phyloP scores from a whole-genome alignment of 2,797 vertebrate genomes.

The Masticophis lateralis region DNA sequence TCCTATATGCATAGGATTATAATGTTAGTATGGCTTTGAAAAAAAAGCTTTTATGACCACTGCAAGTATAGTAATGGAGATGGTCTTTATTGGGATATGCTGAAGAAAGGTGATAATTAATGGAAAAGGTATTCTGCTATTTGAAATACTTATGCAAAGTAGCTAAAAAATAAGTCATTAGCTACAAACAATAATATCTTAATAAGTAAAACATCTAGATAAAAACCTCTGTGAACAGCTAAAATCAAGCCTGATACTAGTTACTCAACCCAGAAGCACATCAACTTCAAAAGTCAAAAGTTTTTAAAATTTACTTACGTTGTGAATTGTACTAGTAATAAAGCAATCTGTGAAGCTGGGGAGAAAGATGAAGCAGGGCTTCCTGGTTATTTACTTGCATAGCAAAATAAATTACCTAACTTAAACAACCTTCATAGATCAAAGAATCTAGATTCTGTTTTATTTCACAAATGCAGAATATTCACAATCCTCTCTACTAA shows the following conservation, averaged over 20 bases:
- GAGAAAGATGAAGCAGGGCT: background rate
- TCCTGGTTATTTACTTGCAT: background rate
- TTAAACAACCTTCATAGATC: background rate
- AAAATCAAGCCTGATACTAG: background rate
- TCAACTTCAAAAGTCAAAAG: background rate
- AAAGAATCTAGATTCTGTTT: conserved; percentile 1
- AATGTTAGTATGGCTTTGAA: no score
- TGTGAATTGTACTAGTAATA: background rate
- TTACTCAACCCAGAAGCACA: background rate
- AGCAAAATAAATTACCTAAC: background rate
- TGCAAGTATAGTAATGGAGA: background rate
- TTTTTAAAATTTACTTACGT: background rate
- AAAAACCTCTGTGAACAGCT: background rate
- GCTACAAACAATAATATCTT: background rate
- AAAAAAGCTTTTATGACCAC: background rate
- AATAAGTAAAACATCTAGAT: background rate
- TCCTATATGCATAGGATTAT: no score
- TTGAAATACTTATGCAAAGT: background rate
- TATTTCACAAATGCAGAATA: background rate
- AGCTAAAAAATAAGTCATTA: background rate
- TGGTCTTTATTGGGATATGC: background rate
- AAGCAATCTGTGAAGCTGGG: background rate
- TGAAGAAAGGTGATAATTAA: background rate
- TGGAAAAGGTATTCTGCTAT: background rate
- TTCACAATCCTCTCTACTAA: background rate